Evolutionary conservation across 1,140 invertebrate species (phyloP).

Genomic region (Anagrus nilaparvatae): DNA sequence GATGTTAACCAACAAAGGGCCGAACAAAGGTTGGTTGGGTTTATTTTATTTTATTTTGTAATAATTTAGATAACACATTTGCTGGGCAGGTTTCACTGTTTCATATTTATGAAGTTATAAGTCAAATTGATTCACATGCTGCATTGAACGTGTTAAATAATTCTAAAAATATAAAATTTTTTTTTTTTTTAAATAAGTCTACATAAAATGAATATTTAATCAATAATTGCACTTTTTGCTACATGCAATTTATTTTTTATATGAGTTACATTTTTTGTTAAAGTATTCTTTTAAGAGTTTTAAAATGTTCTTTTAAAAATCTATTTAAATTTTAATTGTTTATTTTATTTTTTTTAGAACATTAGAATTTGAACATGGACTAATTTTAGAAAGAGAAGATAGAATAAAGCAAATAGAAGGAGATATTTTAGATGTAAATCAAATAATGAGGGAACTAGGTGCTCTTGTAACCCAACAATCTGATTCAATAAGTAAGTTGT

Average conservation of each 20-base stretch:
- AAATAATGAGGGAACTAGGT: slow-evolving; percentile 84
- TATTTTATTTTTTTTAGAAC: slow-evolving; percentile 20
- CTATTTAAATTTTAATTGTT: slow-evolving; percentile 3
- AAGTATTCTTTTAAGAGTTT: no score
- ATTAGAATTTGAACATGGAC: slow-evolving; percentile 65
- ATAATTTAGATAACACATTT: no score
- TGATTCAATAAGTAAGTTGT: slow-evolving; percentile 65
- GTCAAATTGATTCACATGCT: no score
- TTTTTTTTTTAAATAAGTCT: not conserved
- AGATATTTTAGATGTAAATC: slow-evolving; percentile 82
- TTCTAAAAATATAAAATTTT: not conserved
- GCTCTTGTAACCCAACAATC: slow-evolving; percentile 73
- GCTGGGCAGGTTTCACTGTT: no score
- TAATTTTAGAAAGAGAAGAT: slow-evolving; percentile 62
- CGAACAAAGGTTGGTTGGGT: slow-evolving; percentile 26
- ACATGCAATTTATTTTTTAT: no score
- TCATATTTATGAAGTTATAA: no score
- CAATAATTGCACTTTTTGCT: no score
- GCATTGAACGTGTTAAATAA: not conserved
- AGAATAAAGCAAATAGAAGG: slow-evolving; percentile 67
- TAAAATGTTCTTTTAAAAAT: not conserved
- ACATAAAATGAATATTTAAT: not conserved
- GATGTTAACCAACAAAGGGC: slow-evolving; percentile 26
- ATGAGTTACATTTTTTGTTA: no score
- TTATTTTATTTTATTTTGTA: no score